These are phyloP conservation scores for Hiodon alosoides DNA, from an alignment of 2,113 vertebrate species.

Conservation along the genomic window DNA sequence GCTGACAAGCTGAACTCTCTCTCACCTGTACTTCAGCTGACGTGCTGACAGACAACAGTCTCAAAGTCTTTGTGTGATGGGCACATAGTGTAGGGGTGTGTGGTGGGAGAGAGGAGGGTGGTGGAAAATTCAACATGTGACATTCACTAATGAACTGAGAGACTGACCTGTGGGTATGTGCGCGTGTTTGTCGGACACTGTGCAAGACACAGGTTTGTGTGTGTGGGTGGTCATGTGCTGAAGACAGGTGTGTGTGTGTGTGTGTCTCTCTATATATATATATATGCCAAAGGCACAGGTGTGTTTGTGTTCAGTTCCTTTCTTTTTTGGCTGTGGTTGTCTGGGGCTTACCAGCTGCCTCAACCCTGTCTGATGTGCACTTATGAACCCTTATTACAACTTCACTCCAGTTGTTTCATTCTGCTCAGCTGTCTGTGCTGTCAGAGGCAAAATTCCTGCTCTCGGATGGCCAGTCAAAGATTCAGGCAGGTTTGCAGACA, in stretches of 20 bases:
- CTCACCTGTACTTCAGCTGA: constrained; percentile 8
- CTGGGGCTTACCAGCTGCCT: not conserved
- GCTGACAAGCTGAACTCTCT: constrained; percentile 20
- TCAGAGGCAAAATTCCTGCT: not conserved
- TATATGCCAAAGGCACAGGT: not conserved
- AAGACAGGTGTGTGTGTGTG: not conserved
- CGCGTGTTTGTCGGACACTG: not conserved
- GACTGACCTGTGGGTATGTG: constrained; percentile 15
- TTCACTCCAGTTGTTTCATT: not conserved
- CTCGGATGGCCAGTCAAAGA: no score
- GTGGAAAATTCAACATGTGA: no score
- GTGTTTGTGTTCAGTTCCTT: not conserved
- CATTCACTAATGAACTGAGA: no score
- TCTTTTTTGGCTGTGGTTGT: not conserved
- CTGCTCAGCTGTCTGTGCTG: not conserved
- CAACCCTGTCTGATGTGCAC: not conserved
- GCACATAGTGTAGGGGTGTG: no score
- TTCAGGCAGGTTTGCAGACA: no score
- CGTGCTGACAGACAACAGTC: constrained; percentile 28
- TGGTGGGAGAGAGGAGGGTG: no score
- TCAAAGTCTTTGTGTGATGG: constrained; percentile 4
- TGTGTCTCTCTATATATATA: not conserved
- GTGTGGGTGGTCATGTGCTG: not conserved
- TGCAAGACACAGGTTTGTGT: not conserved
- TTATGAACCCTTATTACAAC: not conserved